Conservation (phyloP, 2,797 vertebrate genomes). For the Gymnopithys bicolor region DNA sequence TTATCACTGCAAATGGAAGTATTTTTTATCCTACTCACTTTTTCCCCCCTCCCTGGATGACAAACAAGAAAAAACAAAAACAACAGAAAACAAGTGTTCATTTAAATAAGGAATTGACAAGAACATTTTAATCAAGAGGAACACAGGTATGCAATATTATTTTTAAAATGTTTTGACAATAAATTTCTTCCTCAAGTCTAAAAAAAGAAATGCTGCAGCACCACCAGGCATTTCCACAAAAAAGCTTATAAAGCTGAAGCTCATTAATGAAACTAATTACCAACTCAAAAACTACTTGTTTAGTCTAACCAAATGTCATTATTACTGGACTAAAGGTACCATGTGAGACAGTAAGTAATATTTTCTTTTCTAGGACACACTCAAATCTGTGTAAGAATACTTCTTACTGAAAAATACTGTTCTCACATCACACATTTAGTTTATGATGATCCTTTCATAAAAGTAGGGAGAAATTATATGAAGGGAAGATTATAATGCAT, state of each 20-base stretch:
- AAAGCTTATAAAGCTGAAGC: neutral
- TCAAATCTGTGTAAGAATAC: neutral
- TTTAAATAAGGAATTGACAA: neutral
- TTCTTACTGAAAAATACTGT: neutral
- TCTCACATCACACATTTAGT: neutral
- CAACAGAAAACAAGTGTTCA: neutral
- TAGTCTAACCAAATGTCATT: neutral
- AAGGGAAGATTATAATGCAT: neutral
- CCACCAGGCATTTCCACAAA: neutral
- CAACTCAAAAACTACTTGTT: neutral
- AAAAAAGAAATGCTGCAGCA: neutral
- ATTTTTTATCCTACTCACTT: accelerated
- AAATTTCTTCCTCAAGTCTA: neutral
- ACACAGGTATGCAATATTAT: neutral
- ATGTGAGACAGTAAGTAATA: neutral
- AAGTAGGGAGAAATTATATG: neutral
- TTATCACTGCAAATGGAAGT: neutral
- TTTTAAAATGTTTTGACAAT: neutral
- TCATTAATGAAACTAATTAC: neutral
- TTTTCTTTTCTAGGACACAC: neutral
- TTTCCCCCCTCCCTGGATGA: neutral
- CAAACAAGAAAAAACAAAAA: neutral
- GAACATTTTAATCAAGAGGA: neutral
- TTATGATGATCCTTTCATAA: neutral
- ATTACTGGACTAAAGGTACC: neutral